Conservation (phyloP, 64 coral and sea anemone genomes). For the Actinia tenebrosa region DNA sequence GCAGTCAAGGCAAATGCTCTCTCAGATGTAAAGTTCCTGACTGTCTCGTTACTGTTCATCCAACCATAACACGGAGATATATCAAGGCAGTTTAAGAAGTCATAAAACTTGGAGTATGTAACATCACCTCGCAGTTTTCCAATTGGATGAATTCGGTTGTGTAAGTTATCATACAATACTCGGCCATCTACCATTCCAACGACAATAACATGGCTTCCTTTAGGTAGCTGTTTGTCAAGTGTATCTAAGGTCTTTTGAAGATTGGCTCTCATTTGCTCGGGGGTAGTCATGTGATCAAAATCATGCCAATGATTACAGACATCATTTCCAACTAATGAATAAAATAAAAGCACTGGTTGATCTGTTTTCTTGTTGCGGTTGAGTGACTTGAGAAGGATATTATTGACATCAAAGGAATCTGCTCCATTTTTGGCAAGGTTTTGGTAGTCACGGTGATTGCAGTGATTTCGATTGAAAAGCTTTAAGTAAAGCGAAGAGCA, state of each 20-base stretch:
- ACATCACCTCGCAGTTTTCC: constrained; percentile 76
- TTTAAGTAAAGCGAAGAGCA: constrained; percentile 85
- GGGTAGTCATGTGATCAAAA: constrained; percentile 72
- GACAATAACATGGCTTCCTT: constrained; percentile 84
- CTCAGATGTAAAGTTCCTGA: constrained; percentile 70
- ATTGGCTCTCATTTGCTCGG: constrained; percentile 80
- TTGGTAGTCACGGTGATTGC: constrained; percentile 98
- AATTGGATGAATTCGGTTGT: constrained; percentile 90
- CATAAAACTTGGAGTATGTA: constrained; percentile 81
- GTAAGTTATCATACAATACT: constrained; percentile 69
- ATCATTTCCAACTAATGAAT: constrained; percentile 92
- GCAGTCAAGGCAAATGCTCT: constrained; percentile 56
- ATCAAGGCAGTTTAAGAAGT: constrained; percentile 91
- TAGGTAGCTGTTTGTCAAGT: constrained; percentile 61
- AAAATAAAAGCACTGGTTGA: constrained; percentile 86
- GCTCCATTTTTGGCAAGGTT: constrained; percentile 97
- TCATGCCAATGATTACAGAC: constrained; percentile 62
- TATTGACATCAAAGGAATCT: constrained; percentile 90
- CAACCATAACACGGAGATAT: constrained; percentile 88
- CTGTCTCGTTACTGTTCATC: constrained; percentile 88
- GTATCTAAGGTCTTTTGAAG: constrained; percentile 64
- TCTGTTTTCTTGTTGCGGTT: constrained; percentile 57
- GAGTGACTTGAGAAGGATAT: constrained; percentile 57
- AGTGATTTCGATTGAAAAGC: constrained; percentile 77
- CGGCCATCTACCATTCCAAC: constrained; percentile 83